Conservation (phyloP, 1,140 invertebrate species). For the Neotoxoptera formosana region DNA sequence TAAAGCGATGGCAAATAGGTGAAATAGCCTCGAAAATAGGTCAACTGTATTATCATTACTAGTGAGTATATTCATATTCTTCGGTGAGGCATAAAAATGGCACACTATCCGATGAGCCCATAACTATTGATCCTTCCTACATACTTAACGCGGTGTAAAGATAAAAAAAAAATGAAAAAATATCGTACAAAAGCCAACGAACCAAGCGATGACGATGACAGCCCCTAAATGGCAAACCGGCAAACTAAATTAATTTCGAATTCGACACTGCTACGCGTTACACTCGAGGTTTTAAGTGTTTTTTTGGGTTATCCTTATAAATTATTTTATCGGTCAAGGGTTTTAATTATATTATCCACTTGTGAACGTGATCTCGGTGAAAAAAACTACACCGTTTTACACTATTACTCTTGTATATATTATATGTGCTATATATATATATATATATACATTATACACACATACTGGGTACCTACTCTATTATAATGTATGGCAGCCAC, state of each 20-base stretch:
- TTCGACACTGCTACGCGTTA: neutral
- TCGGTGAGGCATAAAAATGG: constrained; percentile 9
- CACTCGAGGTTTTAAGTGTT: neutral
- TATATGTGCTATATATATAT: too few relatives aligned
- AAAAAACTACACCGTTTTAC: constrained; percentile 36
- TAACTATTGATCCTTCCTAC: constrained; percentile 14
- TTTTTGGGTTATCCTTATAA: constrained; percentile 28
- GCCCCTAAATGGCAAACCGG: neutral
- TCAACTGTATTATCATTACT: constrained; percentile 98
- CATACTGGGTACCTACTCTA: too few relatives aligned
- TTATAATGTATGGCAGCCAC: neutral
- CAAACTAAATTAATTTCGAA: neutral
- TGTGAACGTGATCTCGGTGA: neutral
- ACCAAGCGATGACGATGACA: neutral
- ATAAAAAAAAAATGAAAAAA: neutral
- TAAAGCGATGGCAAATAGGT: constrained; percentile 98
- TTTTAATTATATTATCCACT: constrained; percentile 31
- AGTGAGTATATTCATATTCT: constrained; percentile 73
- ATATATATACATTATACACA: neutral
- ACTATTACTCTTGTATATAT: neutral
- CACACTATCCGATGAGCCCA: constrained; percentile 18
- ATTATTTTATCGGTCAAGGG: neutral
- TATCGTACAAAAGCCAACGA: neutral
- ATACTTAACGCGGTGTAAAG: neutral
- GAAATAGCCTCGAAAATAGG: constrained; percentile 99